Base-by-base conservation (phyloP, 2,888 invertebrate genomes). In the Polymixis flavicincta region DNA sequence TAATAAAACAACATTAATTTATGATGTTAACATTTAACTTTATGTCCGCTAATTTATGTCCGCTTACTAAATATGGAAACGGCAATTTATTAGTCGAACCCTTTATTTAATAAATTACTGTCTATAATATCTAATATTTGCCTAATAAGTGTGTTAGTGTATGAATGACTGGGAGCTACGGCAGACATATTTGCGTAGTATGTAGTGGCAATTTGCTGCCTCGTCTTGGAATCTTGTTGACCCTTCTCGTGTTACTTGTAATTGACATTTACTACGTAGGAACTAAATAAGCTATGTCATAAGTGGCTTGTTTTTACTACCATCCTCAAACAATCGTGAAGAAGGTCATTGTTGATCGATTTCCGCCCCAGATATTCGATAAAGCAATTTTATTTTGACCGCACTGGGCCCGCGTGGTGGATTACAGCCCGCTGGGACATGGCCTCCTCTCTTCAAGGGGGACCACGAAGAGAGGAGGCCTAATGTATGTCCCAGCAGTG, bases 11-110 rank as follows among this genome's bases (percentile, higher is more conserved):
- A 76, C 77, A 74, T 78, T 71, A 80, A 83, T 78, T 78, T 79
- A 86, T 63, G 69, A 81, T 72, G 66, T 80, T 87, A 87, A 85
- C 85, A 87, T 88, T 88, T 83, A 76, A 70, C 8, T 82, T 83
- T 61, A 72, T 59, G 71, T 84, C 74, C 72, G 82, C 83, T 80
- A 86, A 79, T 86, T 81, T 82, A 74, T 60, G 76, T 64, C 37
- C 66, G 74, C 55, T 80, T 85, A 70, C 77, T 73, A 78, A 83
- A 71, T 78, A 75, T 72, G 76, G 82, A 54, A 67, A 75, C 48
- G 50, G 60, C 64, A 71, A 86, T 86, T 86, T 75, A 71, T 83
- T 69, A 45, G 28, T 45, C 32, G 42, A 61, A 76, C 71, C 59
- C 19, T 65, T 32, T 68, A 74, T 80, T 78, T 76, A 19, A 42